Percentiles rank a stretch among this genome's conserved stretches.
These are phyloP conservation scores for Chiroxiphia lanceolata DNA, from an alignment of 2,797 vertebrate genomes.

Conservation along the genomic window DNA sequence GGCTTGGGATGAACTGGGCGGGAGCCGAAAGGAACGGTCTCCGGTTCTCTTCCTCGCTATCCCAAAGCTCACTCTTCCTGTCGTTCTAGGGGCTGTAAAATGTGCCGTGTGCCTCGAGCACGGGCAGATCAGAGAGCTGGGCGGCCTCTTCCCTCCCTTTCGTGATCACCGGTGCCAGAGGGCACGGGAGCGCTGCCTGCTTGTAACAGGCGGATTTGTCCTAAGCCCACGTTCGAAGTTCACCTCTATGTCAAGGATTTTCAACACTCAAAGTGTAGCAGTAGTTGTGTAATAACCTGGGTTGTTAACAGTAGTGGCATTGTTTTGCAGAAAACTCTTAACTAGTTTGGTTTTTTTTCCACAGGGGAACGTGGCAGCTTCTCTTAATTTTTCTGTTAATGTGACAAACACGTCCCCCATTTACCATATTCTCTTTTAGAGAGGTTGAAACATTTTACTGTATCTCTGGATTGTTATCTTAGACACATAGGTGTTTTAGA, in stretches of 20 bases:
- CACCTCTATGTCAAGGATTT: background rate
- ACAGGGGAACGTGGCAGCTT: accelerated
- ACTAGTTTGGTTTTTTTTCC: background rate
- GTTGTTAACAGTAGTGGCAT: background rate
- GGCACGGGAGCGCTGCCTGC: accelerated
- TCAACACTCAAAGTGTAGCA: accelerated
- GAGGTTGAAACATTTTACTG: background rate
- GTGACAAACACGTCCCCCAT: background rate
- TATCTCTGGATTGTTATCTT: background rate
- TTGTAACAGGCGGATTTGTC: accelerated
- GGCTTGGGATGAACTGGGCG: background rate
- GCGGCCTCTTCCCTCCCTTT: accelerated
- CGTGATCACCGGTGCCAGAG: accelerated
- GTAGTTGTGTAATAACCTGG: background rate
- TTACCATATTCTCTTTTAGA: background rate
- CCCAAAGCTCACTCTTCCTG: accelerated
- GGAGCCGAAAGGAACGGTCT: accelerated
- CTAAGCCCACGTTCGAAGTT: background rate
- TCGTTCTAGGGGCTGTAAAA: accelerated
- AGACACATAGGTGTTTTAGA: background rate
- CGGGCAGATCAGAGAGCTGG: accelerated
- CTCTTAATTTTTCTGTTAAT: background rate
- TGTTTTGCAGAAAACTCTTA: background rate
- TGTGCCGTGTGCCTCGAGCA: accelerated
- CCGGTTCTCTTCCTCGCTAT: accelerated